phyloP scores from a whole-genome alignment of 2,888 invertebrate genomes.

The Plagiodera versicolora region DNA sequence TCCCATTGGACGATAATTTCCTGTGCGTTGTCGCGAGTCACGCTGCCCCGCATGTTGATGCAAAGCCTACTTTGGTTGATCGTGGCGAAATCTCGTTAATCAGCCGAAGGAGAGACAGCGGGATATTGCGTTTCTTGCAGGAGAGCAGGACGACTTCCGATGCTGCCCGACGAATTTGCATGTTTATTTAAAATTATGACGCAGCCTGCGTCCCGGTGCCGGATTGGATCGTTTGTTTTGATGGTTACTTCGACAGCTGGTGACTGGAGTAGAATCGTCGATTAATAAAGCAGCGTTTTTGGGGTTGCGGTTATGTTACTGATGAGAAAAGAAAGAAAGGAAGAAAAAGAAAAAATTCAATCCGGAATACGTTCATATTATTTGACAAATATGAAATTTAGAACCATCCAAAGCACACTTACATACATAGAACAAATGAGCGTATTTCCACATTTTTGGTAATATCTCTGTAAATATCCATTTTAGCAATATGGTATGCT shows the following conservation, averaged over 20 bases:
- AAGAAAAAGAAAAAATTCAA: no score
- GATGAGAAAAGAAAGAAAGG: no score
- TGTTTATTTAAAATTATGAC: slow-evolving; percentile 45
- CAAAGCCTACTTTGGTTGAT: slow-evolving; percentile 43
- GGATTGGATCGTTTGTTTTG: neutral
- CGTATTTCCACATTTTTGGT: no score
- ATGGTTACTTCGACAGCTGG: neutral
- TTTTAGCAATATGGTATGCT: no score
- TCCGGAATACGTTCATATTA: no score
- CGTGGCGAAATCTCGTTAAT: slow-evolving; percentile 50
- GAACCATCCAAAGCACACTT: no score
- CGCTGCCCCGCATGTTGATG: slow-evolving; percentile 39
- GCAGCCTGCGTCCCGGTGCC: neutral
- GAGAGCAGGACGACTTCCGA: slow-evolving; percentile 50
- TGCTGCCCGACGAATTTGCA: slow-evolving; percentile 48
- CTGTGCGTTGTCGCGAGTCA: slow-evolving; percentile 38
- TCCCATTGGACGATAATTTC: slow-evolving; percentile 46
- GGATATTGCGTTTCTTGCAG: slow-evolving; percentile 54
- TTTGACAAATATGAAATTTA: no score
- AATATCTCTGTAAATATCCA: no score
- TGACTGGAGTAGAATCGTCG: no score
- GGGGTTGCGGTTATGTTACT: no score
- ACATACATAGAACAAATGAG: no score
- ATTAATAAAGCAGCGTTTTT: no score
- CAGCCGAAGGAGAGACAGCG: slow-evolving; percentile 51